Percentiles rank a stretch among this genome's conserved stretches.
phyloP scores from a whole-genome alignment of 2,888 invertebrate species.

The Mellilla xanthometata region DNA sequence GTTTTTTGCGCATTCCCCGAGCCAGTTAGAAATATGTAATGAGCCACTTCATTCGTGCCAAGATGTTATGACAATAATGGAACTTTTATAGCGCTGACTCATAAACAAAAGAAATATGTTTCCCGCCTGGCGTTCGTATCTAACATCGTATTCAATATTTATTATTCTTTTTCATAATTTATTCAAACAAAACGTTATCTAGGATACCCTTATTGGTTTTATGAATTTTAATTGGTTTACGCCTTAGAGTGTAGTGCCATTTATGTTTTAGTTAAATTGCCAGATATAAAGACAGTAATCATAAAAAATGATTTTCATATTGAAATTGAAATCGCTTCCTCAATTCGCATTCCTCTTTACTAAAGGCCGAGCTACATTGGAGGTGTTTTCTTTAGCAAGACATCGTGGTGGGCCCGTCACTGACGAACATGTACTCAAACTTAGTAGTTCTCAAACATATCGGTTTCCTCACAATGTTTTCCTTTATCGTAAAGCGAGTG shows the following conservation, averaged over 20 bases:
- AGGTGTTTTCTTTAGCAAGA: too few species aligned
- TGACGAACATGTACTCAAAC: too few species aligned
- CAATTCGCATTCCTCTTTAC: too few species aligned
- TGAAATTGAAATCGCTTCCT: too few species aligned
- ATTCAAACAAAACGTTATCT: slow-evolving; percentile 5
- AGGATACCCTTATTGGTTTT: neutral
- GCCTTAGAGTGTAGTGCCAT: slow-evolving; percentile 2
- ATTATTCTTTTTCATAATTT: slow-evolving; percentile 21
- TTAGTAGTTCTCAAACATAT: too few species aligned
- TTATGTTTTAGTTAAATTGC: neutral
- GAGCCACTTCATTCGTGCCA: slow-evolving; percentile 42
- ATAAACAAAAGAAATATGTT: slow-evolving; percentile 47
- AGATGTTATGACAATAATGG: slow-evolving; percentile 54
- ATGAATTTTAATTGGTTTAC: slow-evolving; percentile 3
- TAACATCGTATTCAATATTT: slow-evolving; percentile 24
- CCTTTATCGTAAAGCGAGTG: too few species aligned
- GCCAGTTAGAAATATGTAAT: slow-evolving; percentile 29
- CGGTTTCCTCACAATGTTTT: too few species aligned
- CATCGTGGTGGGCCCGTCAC: too few species aligned
- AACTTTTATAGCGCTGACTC: slow-evolving; percentile 47
- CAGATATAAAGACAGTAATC: too few species aligned
- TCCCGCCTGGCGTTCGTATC: slow-evolving; percentile 21
- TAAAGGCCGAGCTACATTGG: too few species aligned
- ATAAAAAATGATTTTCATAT: too few species aligned
- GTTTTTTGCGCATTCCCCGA: slow-evolving; percentile 29